Base-by-base conservation (phyloP, 2,888 invertebrate genomes). In the Leucoma salicis region DNA sequence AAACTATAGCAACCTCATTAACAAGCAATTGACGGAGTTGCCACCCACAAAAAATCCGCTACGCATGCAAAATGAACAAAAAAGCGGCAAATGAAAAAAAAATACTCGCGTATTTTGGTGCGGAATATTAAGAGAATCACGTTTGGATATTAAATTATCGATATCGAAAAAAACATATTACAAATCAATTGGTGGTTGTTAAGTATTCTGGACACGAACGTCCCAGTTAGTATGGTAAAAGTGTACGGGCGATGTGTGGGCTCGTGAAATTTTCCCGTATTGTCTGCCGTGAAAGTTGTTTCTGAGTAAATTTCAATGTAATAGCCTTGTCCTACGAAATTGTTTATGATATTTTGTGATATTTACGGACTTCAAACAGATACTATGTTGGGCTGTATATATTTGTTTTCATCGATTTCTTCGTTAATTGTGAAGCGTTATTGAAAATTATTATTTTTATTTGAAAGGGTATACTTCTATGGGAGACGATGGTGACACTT, bases 91-190 rank as follows among this genome's bases (percentile, higher is more conserved):
- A 18, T 21, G 33, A 18, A 14, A 35, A 35, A 24, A 35, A 25
- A 35, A 27, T 27, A 14, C 24, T 15, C 14, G 14, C 27, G 10
- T 12, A 34, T 35, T 35, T 29, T 12, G n/a, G 18, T 21, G 11
- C 15, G n/a, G 14, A 31, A 21, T 31, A 13, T 31, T 34, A 46
- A 60, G 44, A 46, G 53, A 48, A 46, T 50, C 60, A 62, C 62
- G 60, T 58, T 44, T 45, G 33, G 35, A 53, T 53, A 62, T 62
- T 58, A 59, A 60, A 62, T 60, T 60, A 60, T 60, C 50, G 59
- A 48, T 53, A 52, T 48, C 46, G 42, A 36, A 42, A 45, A 52
- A 54, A 52, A 57, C 51, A 52, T 63, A 62, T 56, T 63, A 50
- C 56, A 58, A 61, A 63, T 63, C 62, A 63, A 63, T 63, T 63